Conservation (phyloP, 2,797 vertebrate genomes). For the Mareca strepera region DNA sequence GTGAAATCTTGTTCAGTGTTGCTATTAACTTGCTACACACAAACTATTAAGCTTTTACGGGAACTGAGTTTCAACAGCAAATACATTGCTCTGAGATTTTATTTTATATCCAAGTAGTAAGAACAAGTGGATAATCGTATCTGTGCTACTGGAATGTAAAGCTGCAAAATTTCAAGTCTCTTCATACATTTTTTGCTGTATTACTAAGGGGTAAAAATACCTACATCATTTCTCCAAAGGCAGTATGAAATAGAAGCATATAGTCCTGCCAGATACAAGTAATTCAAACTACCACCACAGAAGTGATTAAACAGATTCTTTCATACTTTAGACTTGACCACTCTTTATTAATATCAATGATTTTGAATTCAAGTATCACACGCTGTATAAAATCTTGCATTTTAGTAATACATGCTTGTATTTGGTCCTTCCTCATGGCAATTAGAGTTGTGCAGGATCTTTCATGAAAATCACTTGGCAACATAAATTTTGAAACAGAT, state of each 20-base stretch:
- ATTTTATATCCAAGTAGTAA: conserved; percentile 74
- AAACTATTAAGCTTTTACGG: conserved; percentile 77
- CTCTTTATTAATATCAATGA: not conserved
- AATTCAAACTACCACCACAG: not conserved
- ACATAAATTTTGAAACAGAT: not conserved
- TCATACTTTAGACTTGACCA: not conserved
- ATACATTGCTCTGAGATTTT: conserved; percentile 73
- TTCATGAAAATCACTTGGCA: not conserved
- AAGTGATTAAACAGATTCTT: not conserved
- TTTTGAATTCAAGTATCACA: not conserved
- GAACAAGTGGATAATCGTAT: conserved; percentile 76
- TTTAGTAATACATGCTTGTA: not conserved
- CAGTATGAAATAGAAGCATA: not conserved
- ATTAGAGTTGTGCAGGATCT: not conserved
- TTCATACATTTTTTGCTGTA: conserved; percentile 69
- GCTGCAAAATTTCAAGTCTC: conserved; percentile 60
- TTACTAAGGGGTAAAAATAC: conserved; percentile 13
- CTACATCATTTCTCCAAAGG: not conserved
- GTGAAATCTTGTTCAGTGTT: conserved; percentile 10
- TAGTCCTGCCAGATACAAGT: not conserved
- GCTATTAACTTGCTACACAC: conserved; percentile 50
- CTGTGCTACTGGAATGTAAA: conserved; percentile 65
- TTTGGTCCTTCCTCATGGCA: not conserved
- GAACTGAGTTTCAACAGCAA: conserved; percentile 73
- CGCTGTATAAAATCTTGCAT: not conserved